These are phyloP conservation scores for Atherinomorus stipes DNA, from an alignment of 2,113 vertebrate genomes.

Conservation along the genomic window DNA sequence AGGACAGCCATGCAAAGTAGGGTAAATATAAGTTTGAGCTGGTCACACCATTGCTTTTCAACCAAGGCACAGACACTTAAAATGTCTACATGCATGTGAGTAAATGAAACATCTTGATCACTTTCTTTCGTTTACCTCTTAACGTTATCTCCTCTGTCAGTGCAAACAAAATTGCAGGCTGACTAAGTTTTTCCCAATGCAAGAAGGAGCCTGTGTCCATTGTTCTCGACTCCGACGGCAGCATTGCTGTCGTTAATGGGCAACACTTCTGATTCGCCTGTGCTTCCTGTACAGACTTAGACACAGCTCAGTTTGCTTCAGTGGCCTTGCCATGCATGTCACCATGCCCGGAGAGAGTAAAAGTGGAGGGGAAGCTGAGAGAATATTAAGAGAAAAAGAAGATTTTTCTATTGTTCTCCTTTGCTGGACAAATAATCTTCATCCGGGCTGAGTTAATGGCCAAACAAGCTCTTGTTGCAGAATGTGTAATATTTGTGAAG, in stretches of 20 bases:
- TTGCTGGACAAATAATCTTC: constrained; percentile 49
- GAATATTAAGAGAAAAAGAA: constrained; percentile 60
- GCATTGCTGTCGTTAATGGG: constrained; percentile 76
- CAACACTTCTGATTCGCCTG: constrained; percentile 75
- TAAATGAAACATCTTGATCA: constrained; percentile 23
- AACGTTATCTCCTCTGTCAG: constrained; percentile 66
- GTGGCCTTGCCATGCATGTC: constrained; percentile 75
- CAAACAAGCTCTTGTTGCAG: constrained; percentile 28
- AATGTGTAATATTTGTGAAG: constrained; percentile 44
- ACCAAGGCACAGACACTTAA: too few species aligned
- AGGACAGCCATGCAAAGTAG: constrained; percentile 21
- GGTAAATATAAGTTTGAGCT: constrained; percentile 1
- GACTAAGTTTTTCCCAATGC: constrained; percentile 65
- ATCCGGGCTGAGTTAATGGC: constrained; percentile 23
- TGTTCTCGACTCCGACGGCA: constrained; percentile 77
- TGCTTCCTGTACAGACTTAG: constrained; percentile 83
- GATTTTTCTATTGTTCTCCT: constrained; percentile 52
- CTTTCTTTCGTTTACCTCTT: constrained; percentile 55
- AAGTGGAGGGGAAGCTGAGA: constrained; percentile 40
- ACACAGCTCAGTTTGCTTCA: constrained; percentile 71
- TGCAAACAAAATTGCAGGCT: constrained; percentile 63
- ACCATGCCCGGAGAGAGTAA: constrained; percentile 64
- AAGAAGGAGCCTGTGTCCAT: constrained; percentile 65
- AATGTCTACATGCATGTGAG: not conserved
- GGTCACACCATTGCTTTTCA: too few species aligned